Evolutionary conservation across 2,888 invertebrate genomes (phyloP), one percentile per base, ranked within the genome.

Genomic region (Odontothrips loti): DNA sequence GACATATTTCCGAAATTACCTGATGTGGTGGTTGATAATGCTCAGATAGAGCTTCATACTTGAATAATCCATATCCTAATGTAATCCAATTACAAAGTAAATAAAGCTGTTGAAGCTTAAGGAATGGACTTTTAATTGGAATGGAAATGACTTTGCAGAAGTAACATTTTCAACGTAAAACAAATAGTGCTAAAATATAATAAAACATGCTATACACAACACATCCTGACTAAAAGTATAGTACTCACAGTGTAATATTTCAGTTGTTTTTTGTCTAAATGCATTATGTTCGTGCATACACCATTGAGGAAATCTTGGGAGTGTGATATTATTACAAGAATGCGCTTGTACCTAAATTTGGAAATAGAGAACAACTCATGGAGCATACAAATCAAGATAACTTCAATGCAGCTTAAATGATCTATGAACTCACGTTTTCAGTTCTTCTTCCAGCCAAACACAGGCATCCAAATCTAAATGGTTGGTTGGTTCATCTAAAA

Each of bases 291-390:
- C 12, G 95, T 96, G 88, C 96, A 96, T 82, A 99, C 97, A 82
- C 98, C 98, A 87, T 99, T 99, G 85, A 99, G 90, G 89, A 99
- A 99, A 91, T 99, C 96, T 90, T 99, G 99, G 6, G 99, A 99
- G 89, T 99, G 99, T 1, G 99, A 99, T 85, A 99, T 97, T 84
- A 99, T 91, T 83, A 99, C 96, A 85, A 99, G 90, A 87, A 98
- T 99, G 85, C 99, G 92, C 88, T 97, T 98, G 88, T 99, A 98
- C 83, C 94, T 94, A 83, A 11, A 84, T 85, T 82, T 80, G 58
- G 80, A 83, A 80, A 78, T 80, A 82, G 9, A 68, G 79, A 79
- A 86, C 81, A 87, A 87, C 82, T 81, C 82, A 80, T 81, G 10
- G 8, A 29, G 75, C 17, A 79, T 47, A 43, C 34, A 58, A 4